Base-by-base conservation (phyloP, 2,888 invertebrate species). In the Scaptomyza caliginosa region DNA sequence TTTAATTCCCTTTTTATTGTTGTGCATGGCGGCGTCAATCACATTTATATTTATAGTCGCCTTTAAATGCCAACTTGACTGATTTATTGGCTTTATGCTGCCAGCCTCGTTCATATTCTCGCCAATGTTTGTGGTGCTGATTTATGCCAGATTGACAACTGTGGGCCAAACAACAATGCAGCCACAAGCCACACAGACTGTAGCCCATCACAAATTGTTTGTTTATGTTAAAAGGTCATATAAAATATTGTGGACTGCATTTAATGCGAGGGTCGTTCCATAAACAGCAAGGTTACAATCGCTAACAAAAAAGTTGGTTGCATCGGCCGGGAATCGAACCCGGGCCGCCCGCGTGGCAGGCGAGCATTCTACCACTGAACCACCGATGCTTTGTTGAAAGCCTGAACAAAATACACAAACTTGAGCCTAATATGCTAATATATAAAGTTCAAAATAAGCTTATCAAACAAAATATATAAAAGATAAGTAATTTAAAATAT, bases 321-420 rank as follows among this genome's bases (percentile, higher is more conserved):
- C 87, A 84, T 87, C 84, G 87, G 86, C 87, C 84, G 84, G 84
- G 87, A 84, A 87, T 87, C 84, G 82, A 84, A 87, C 88, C 84
- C 84, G 84, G 87, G 87, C 84, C 84, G 84, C 84, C 84, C 87
- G 84, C 84, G 84, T 84, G 87, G 84, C 87, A 87, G 83, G 84
- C 84, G 87, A 87, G 87, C 87, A 84, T 84, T 84, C 84, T 87
- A 84, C 84, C 84, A 84, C 84, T 84, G 82, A 83, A 85, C 82
- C 82, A 83, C 82, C 85, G 82, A 82, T 82, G 82, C 82, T 73
- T 49, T 1, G 23, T 7, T 23, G 7, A 2, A 1, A 3, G 0
- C 1, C 0, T 2, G 2, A 0, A 7, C 10, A 23, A 32, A 28
- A 40, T 11, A 40, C 13, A 2, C n/a, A 28, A 21, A 0, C 0